phyloP scores from a whole-genome alignment of 2,797 vertebrate species.

The Epinephelus coioides region DNA sequence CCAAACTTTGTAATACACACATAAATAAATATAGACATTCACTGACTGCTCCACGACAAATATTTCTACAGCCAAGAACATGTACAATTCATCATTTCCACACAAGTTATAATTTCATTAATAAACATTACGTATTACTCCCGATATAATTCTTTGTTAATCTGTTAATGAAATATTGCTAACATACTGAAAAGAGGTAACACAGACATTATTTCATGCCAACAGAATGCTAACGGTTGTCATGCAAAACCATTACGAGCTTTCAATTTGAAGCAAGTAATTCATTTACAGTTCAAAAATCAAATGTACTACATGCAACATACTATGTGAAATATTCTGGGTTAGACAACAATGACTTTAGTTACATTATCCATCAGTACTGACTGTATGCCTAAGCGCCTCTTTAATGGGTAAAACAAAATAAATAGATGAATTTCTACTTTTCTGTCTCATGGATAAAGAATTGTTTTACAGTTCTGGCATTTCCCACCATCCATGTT shows the following conservation, averaged over 20 bases:
- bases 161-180: constrained; percentile 89
- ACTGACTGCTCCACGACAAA: constrained; percentile 87
- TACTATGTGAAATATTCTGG: constrained; percentile 83
- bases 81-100: constrained; percentile 85
- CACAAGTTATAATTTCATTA: constrained; percentile 88
- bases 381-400: constrained; percentile 78
- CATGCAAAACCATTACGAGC: constrained; percentile 89
- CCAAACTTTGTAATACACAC: constrained; percentile 89
- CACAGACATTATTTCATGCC: constrained; percentile 88
- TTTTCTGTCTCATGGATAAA: constrained; percentile 72
- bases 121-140: constrained; percentile 87
- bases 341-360: constrained; percentile 83
- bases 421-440: constrained; percentile 87
- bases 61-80: constrained; percentile 91
- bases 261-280: constrained; percentile 84
- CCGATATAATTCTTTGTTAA: constrained; percentile 91
- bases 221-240: constrained; percentile 86
- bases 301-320: constrained; percentile 90
- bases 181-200: constrained; percentile 89
- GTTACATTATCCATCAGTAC: constrained; percentile 82
- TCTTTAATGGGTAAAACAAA: constrained; percentile 82
- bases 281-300: constrained; percentile 88
- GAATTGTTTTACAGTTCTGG: constrained; percentile 69
- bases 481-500: constrained; percentile 49
- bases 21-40: constrained; percentile 97